These are phyloP conservation scores for Phylloscopus whistleri DNA, from an alignment of 2,113 vertebrate species.

Conservation along the genomic window DNA sequence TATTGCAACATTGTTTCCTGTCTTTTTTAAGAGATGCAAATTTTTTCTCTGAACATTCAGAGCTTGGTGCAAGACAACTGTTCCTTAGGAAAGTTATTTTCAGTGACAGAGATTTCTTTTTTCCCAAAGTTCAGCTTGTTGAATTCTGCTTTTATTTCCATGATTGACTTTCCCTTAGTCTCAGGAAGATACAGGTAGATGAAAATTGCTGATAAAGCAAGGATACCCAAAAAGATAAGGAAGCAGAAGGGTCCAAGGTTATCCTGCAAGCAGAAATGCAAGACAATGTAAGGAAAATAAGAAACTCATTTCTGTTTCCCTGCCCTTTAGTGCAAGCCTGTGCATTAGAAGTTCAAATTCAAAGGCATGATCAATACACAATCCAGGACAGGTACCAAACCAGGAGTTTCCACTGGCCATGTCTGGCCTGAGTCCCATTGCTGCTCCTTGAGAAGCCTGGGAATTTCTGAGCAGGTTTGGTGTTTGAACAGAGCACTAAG, in stretches of 20 bases:
- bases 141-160: conserved; percentile 82
- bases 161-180: conserved; percentile 75
- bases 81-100: conserved; percentile 27
- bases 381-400: background rate
- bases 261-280: conserved; percentile 65
- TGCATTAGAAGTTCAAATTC: background rate
- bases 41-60: background rate
- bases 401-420: background rate
- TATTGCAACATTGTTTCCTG: background rate
- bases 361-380: background rate
- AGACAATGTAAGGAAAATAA: background rate
- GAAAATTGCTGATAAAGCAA: conserved; percentile 62
- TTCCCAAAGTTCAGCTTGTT: conserved; percentile 76
- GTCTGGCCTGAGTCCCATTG: background rate
- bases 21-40: background rate
- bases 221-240: conserved; percentile 79
- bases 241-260: conserved; percentile 80
- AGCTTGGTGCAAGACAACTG: conserved; percentile 40
- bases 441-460: background rate
- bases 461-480: background rate
- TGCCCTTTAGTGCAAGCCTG: background rate
- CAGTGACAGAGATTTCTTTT: background rate
- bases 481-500: background rate
- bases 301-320: background rate
- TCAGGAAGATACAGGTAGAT: conserved; percentile 77